Conservation (phyloP, 1,140 invertebrate species). For the Drosophila albomicans region DNA sequence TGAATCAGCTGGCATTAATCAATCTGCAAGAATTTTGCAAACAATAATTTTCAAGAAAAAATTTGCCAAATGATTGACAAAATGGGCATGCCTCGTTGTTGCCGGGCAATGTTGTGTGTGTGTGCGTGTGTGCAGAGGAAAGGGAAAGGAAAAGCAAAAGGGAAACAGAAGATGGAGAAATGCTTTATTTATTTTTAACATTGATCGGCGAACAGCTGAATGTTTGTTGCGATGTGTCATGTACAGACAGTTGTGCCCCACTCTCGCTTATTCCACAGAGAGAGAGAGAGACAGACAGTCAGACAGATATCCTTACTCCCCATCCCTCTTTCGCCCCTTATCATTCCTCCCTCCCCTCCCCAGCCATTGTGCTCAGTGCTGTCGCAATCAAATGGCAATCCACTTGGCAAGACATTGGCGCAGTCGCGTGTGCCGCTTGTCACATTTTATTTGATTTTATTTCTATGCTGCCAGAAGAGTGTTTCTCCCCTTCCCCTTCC, state of each 20-base stretch:
- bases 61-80: conserved; percentile 5
- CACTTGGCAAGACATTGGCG: conserved; percentile 52
- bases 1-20: too few species aligned
- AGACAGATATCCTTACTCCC: not conserved
- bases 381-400: conserved; percentile 38
- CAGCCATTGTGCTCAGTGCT: not conserved
- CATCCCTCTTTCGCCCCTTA: not conserved
- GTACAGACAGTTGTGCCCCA: conserved; percentile 1
- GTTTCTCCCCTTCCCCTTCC: not conserved
- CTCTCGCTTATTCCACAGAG: not conserved
- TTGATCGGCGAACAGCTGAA: conserved; percentile 37
- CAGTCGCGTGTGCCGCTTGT: conserved; percentile 54
- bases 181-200: conserved; percentile 45
- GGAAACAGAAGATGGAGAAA: conserved; percentile 5
- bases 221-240: conserved; percentile 35
- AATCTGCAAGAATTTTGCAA: not conserved
- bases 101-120: not conserved
- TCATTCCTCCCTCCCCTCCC: too few species aligned
- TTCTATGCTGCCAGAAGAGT: conserved; percentile 30
- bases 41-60: not conserved
- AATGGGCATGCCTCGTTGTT: not conserved
- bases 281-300: not conserved
- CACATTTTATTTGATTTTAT: conserved; percentile 63
- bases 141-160: not conserved
- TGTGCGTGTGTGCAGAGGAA: not conserved